Base-by-base conservation (phyloP, 2,888 invertebrate genomes). In the Plebejus argus region DNA sequence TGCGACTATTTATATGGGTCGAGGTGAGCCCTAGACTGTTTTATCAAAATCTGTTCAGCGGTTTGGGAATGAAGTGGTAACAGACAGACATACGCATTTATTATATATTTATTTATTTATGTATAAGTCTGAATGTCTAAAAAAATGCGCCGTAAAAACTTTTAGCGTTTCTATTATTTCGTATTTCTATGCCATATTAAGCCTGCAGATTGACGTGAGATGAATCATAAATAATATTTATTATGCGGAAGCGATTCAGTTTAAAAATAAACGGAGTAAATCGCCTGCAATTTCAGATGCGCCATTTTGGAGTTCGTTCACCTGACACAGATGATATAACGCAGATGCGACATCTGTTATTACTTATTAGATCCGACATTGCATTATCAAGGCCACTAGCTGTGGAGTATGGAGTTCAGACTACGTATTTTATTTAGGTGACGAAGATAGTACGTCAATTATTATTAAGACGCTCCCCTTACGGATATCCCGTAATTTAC, bases 231-330 rank as follows among this genome's bases (percentile, higher is more conserved):
- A 66, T 33, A 66, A 66, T 33, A 66, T 66, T 66, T 66, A 66
- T 66, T 66, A 66, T 33, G 28, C 15, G 66, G 66, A 66, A 66
- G 28, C 66, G 66, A 66, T 66, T 66, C 15, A 15, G 66, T 33
- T 45, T 49, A 74, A 74, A 74, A 74, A 74, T 74, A 74, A 71
- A 49, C 53, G 28, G 49, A 15, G 74, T 49, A 61, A 66, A 53
- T 74, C 28, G 74, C 74, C 28, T 74, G 74, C 74, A 74, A 49
- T 74, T 74, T 28, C 74, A 23, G 20, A 74, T 74, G 74, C 77
- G 56, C 70, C 23, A 33, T 33, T 77, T 53, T 77, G 39, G 71
- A 53, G 77, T 77, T 77, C 77, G 77, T 77, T 77, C 71, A 77
- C 71, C 77, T 58, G 58, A 61, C 35, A 23, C 39, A 53, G 71